These are phyloP conservation scores for Chorisops tibialis DNA, from an alignment of 2,888 invertebrate genomes.

Conservation along the genomic window DNA sequence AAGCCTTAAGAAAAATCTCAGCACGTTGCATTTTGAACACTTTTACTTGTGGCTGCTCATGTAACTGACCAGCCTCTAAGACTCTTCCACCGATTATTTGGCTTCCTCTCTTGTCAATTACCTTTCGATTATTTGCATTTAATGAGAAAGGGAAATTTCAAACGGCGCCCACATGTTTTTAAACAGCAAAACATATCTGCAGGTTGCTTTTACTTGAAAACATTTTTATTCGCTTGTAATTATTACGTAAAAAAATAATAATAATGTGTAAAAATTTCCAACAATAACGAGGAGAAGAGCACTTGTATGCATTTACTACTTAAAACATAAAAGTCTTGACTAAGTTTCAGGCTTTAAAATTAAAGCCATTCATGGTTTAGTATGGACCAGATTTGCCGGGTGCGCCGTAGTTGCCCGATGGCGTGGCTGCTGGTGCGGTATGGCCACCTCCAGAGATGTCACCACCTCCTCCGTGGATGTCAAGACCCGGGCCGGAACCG, in stretches of 20 bases:
- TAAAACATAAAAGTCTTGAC: conserved; percentile 18
- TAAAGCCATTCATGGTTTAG: neutral
- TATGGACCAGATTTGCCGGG: conserved; percentile 65
- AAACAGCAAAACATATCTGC: neutral
- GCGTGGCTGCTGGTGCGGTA: conserved; percentile 28
- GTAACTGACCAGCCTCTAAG: neutral
- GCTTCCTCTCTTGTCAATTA: neutral
- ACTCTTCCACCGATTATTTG: neutral
- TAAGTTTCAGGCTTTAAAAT: conserved; percentile 9
- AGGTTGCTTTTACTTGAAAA: neutral
- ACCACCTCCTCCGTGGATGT: conserved; percentile 32
- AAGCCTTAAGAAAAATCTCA: neutral
- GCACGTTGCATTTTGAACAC: neutral
- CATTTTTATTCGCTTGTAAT: conserved; percentile 16
- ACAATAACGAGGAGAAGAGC: conserved; percentile 22
- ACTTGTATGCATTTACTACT: conserved; percentile 4
- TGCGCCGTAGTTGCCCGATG: conserved; percentile 59
- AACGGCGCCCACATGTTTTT: neutral
- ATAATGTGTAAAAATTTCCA: conserved; percentile 18
- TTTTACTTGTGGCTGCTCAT: conserved; percentile 4
- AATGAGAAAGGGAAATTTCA: neutral
- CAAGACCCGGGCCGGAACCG: conserved; percentile 22
- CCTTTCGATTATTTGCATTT: neutral
- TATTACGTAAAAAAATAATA: conserved; percentile 17
- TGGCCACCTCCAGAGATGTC: conserved; percentile 34